phyloP scores from a whole-genome alignment of 1,140 invertebrate species.

The Lordiphosa stackelbergi region DNA sequence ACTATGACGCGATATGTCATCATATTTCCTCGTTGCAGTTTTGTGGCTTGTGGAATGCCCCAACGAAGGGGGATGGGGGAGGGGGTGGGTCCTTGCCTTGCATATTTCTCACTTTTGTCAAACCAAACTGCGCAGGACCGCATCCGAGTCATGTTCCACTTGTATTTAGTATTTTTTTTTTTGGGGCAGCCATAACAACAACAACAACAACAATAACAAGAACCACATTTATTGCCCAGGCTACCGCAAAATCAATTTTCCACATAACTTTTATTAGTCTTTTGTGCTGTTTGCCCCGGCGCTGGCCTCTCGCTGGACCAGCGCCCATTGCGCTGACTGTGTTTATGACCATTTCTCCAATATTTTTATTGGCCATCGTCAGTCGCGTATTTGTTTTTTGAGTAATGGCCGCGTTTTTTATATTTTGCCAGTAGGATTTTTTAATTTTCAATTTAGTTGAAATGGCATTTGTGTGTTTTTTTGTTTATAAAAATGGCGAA shows the following conservation, averaged over 20 bases:
- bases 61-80: neutral
- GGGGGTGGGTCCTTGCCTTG: conserved; percentile 13
- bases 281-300: conserved; percentile 12
- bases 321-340: conserved; percentile 33
- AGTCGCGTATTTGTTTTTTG: conserved; percentile 22
- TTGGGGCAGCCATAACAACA: conserved; percentile 9
- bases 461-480: too few species aligned
- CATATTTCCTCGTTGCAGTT: conserved; percentile 70
- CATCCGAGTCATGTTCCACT: conserved; percentile 11
- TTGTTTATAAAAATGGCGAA: too few species aligned
- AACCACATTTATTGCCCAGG: conserved; percentile 41
- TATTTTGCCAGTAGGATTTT: conserved; percentile 13
- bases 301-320: conserved; percentile 7
- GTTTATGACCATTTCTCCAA: conserved; percentile 53
- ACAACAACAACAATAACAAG: conserved; percentile 17
- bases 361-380: conserved; percentile 61
- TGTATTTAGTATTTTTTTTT: conserved; percentile 8
- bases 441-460: too few species aligned
- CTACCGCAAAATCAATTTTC: conserved; percentile 72
- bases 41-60: conserved; percentile 9
- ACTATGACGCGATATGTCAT: conserved; percentile 78
- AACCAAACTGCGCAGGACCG: conserved; percentile 45
- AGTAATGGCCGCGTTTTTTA: conserved; percentile 43
- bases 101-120: conserved; percentile 67
- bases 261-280: conserved; percentile 42